These are phyloP conservation scores for Halcyon senegalensis DNA, from an alignment of 2,113 vertebrate genomes.

Conservation along the genomic window DNA sequence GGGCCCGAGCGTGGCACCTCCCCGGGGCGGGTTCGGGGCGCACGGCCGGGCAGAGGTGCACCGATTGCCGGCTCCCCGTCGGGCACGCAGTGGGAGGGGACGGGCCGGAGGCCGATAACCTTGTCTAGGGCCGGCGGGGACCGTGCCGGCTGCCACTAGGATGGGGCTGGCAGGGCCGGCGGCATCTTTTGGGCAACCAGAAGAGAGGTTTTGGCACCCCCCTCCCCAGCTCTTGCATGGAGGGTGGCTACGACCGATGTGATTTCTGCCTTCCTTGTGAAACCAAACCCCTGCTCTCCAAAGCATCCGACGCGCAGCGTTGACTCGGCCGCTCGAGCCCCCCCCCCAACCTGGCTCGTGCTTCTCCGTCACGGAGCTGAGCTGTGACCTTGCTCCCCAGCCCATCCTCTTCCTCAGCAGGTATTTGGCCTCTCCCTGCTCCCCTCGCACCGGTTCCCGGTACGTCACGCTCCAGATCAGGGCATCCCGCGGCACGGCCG, in stretches of 20 bases:
- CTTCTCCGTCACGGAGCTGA: accelerated
- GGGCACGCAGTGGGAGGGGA: background rate
- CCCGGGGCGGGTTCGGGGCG: background rate
- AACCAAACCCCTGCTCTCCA: no score
- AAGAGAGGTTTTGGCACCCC: no score
- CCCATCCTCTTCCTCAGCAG: background rate
- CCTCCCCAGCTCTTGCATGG: no score
- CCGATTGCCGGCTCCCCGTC: accelerated
- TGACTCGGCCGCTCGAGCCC: no score
- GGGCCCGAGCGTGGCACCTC: background rate
- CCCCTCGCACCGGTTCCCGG: background rate
- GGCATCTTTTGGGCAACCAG: no score
- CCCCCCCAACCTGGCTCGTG: no score
- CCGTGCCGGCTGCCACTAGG: no score
- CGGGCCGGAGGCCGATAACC: accelerated
- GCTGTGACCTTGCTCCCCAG: constrained; percentile 9
- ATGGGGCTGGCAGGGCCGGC: no score
- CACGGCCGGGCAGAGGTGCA: background rate
- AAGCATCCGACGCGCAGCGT: no score
- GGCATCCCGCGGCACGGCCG: background rate
- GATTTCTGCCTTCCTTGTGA: no score
- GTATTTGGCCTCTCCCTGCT: background rate
- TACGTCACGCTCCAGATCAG: no score
- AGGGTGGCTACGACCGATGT: no score
- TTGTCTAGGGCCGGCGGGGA: background rate